Evolutionary conservation across 2,888 invertebrate species (phyloP), one percentile per base, ranked within the genome.

Genomic region (Melikaiella ostensackeni): DNA sequence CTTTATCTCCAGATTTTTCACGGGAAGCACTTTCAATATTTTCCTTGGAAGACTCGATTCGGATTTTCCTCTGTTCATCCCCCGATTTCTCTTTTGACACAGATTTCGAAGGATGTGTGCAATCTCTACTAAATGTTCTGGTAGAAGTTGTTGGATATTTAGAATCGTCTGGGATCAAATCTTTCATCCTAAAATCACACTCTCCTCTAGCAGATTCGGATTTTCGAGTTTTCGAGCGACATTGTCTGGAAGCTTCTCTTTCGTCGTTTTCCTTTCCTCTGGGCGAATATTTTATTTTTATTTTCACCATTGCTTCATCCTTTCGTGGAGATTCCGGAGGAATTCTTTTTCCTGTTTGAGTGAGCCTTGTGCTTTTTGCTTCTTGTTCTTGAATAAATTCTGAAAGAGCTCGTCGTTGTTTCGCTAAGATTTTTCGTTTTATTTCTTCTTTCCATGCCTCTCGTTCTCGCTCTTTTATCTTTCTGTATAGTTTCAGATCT

Each of bases 401-500:
- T 19, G 82, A 79, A 9, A 88, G 77, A 50, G 86, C 77, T 24
- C 64, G 62, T 57, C 85, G 82, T 35, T 90, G 89, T 30, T 88
- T 87, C 0, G 55, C 75, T 35, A 86, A 78, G 75, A 91, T 86
- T 79, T 88, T 91, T 24, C 78, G 81, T 78, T 84, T 87, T 46
- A 84, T 89, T 83, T 87, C 85, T 84, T 86, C 87, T 74, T 87
- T 89, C 81, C 91, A 89, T 80, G 91, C 89, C 80, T 90, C 91
- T 50, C 91, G 91, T 84, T 93, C 91, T 16, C 92, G 88, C 88
- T 95, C 93, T 87, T 94, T 95, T 42, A 95, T 94, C 78, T 91
- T 91, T 57, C 88, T 82, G 19, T 90, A 88, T 38, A 89, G 93
- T 88, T 95, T 95, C 74, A 96, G 91, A 92, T 95, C 95, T 95